Conservation (phyloP, 2,888 invertebrate species). For the Drosophila melanocephala region DNA sequence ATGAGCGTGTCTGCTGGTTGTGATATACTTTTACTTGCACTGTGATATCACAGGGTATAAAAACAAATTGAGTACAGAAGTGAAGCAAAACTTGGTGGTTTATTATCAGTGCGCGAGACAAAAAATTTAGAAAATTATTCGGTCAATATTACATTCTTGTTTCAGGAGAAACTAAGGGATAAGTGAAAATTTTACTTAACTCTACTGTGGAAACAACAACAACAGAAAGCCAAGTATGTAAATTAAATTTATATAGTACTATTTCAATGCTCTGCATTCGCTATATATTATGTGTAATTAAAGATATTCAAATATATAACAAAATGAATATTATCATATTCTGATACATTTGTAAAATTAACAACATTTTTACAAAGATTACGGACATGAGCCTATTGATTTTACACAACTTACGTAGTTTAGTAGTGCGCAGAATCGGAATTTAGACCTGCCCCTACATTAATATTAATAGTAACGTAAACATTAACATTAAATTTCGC, state of each 20-base stretch:
- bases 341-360: not conserved
- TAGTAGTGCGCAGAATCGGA: conserved; percentile 6
- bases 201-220: not conserved
- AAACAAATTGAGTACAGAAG: conserved; percentile 9
- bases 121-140: not conserved
- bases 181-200: not conserved
- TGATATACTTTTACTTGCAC: not conserved
- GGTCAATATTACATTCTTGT: not conserved
- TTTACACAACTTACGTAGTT: conserved; percentile 7
- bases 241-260: no score
- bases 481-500: not conserved
- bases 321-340: not conserved
- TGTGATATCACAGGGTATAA: conserved; percentile 16
- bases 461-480: not conserved
- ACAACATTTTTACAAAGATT: not conserved
- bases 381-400: conserved; percentile 8
- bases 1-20: not conserved
- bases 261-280: not conserved
- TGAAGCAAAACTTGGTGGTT: conserved; percentile 1
- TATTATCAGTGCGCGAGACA: conserved; percentile 3
- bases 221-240: conserved; percentile 10
- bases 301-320: not conserved
- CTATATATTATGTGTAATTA: not conserved
- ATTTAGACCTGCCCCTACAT: not conserved
- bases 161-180: not conserved